These are phyloP conservation scores for Microchrysa polita DNA, from an alignment of 2,888 invertebrate genomes.

Conservation along the genomic window DNA sequence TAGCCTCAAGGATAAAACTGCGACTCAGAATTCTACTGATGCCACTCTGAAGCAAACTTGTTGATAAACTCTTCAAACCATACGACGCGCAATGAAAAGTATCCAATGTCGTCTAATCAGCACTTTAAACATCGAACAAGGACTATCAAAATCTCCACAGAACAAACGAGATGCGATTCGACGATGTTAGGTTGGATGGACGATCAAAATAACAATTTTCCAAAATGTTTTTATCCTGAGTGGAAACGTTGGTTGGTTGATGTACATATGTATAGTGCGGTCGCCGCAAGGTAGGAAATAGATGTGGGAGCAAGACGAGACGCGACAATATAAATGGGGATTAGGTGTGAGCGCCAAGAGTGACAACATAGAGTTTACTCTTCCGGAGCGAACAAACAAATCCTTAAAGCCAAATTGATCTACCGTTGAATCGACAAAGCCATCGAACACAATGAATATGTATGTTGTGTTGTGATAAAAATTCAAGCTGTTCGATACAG, in stretches of 20 bases:
- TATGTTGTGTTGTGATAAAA: background rate
- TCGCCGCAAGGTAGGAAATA: background rate
- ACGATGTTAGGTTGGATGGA: background rate
- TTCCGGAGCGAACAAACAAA: conserved; percentile 22
- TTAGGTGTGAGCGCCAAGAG: background rate
- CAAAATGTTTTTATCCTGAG: background rate
- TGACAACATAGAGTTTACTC: background rate
- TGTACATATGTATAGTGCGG: background rate
- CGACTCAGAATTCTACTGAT: background rate
- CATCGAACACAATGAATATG: conserved; percentile 26
- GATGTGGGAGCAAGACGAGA: background rate
- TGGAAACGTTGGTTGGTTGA: background rate
- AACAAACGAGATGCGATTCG: no score
- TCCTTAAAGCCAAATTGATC: conserved; percentile 37
- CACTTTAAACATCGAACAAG: conserved; percentile 31
- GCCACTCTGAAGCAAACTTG: background rate
- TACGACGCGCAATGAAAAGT: conserved; percentile 22
- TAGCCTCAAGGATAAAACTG: no score
- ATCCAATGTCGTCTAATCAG: conserved; percentile 30
- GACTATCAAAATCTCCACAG: conserved; percentile 22
- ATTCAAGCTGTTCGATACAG: background rate
- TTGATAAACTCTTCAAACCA: conserved; percentile 39
- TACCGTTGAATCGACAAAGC: conserved; percentile 34
- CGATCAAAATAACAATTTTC: conserved; percentile 16
- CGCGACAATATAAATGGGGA: no score